These are phyloP conservation scores for Liparis tanakae DNA, from an alignment of 2,797 vertebrate species.

Conservation along the genomic window DNA sequence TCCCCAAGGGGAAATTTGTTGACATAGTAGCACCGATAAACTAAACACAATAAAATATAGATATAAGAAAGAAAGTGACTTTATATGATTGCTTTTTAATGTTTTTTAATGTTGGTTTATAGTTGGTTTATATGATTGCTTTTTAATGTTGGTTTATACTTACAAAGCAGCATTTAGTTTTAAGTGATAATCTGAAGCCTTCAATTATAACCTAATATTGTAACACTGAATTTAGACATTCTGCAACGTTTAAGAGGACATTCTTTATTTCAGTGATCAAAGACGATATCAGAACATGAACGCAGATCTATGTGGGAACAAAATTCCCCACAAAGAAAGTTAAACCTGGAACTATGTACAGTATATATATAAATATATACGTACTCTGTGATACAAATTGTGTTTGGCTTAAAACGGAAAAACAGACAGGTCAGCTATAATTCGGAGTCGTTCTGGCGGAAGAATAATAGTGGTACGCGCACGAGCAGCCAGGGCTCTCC, in stretches of 20 bases:
- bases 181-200: neutral
- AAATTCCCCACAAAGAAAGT: neutral
- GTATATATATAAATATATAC: too few species aligned
- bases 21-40: too few species aligned
- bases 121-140: too few species aligned
- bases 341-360: slow-evolving; percentile 18
- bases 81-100: too few species aligned
- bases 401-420: slow-evolving; percentile 23
- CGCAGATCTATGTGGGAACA: neutral
- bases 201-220: neutral
- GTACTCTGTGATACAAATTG: slow-evolving; percentile 2
- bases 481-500: slow-evolving; percentile 59
- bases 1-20: too few species aligned
- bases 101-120: too few species aligned
- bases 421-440: slow-evolving; percentile 50
- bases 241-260: neutral
- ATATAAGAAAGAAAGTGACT: too few species aligned
- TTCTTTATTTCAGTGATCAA: neutral
- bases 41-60: too few species aligned
- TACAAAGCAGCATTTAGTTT: neutral
- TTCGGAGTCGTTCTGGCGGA: slow-evolving; percentile 31
- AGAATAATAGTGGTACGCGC: slow-evolving; percentile 44
- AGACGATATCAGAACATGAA: neutral
- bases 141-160: neutral
- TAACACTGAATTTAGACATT: neutral